A percentile compares a stretch with the other conserved stretches of the same genome.
Evolutionary conservation across 2,888 invertebrate species (phyloP).

Genomic region (Leptinotarsa peninsularis): DNA sequence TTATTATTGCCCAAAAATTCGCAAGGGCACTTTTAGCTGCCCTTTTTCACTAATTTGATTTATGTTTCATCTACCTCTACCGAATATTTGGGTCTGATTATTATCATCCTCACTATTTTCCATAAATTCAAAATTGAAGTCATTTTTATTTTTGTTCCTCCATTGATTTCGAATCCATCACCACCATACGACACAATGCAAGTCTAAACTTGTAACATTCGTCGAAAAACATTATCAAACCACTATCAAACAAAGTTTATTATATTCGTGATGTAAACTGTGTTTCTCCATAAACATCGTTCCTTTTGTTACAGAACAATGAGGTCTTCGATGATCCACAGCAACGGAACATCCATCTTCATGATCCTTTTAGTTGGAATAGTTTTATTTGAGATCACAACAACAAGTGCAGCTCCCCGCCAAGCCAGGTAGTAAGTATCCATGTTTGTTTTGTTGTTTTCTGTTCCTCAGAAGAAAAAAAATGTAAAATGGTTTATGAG

Average conservation of each 20-base stretch:
- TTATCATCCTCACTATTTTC: too few relatives aligned
- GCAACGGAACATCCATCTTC: constrained; percentile 49
- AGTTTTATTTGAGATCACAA: constrained; percentile 61
- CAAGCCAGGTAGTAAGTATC: constrained; percentile 54
- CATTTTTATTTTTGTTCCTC: too few relatives aligned
- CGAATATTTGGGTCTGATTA: too few relatives aligned
- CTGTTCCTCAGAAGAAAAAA: not conserved
- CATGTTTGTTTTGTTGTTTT: not conserved
- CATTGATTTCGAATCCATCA: too few relatives aligned
- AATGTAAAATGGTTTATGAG: not conserved
- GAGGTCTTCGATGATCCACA: constrained; percentile 48
- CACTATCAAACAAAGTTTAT: too few relatives aligned
- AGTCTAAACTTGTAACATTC: too few relatives aligned
- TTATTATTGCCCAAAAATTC: too few relatives aligned
- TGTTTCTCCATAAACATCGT: not conserved
- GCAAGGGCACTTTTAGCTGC: too few relatives aligned
- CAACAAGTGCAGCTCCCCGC: constrained; percentile 58
- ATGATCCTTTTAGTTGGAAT: constrained; percentile 66
- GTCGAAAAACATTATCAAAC: too few relatives aligned
- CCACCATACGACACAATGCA: too few relatives aligned
- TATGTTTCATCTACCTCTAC: too few relatives aligned
- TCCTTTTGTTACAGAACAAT: constrained; percentile 44
- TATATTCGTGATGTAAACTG: not conserved
- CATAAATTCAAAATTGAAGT: accelerated
- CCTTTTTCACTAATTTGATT: too few relatives aligned